phyloP scores from a whole-genome alignment of 1,140 invertebrate genomes.

The Hycleus phaleratus region DNA sequence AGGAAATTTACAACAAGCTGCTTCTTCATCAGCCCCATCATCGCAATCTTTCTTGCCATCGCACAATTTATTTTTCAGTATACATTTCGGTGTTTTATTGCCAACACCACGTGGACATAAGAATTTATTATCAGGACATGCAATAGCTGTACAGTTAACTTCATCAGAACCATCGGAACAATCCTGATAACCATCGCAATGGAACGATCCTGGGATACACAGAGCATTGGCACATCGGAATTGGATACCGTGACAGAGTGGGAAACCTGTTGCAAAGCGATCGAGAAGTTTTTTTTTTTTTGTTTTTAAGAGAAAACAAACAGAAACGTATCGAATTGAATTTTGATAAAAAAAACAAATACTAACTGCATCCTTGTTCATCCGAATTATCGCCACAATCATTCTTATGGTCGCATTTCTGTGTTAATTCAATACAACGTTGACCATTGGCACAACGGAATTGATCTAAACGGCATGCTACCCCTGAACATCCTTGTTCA shows the following conservation, averaged over 20 bases:
- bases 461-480: constrained; percentile 75
- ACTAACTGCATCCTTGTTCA: constrained; percentile 77
- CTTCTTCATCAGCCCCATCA: constrained; percentile 83
- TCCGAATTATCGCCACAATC: constrained; percentile 87
- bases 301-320: too few relatives aligned
- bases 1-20: constrained; percentile 62
- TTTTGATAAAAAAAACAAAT: neutral
- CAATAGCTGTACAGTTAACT: constrained; percentile 77
- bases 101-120: constrained; percentile 71
- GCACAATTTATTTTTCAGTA: constrained; percentile 79
- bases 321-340: too few relatives aligned
- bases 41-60: constrained; percentile 84
- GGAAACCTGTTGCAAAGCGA: constrained; percentile 61
- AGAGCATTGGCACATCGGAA: constrained; percentile 89
- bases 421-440: constrained; percentile 71
- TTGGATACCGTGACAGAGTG: constrained; percentile 80
- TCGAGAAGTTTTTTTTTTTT: neutral
- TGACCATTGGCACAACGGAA: constrained; percentile 78
- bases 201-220: constrained; percentile 80
- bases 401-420: constrained; percentile 82
- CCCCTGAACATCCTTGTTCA: constrained; percentile 70
- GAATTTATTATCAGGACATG: constrained; percentile 88
- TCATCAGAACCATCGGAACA: constrained; percentile 86
- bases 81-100: constrained; percentile 72
- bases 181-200: constrained; percentile 76